Conservation (phyloP, 2,888 invertebrate species). For the Ecliptopera silaceata region DNA sequence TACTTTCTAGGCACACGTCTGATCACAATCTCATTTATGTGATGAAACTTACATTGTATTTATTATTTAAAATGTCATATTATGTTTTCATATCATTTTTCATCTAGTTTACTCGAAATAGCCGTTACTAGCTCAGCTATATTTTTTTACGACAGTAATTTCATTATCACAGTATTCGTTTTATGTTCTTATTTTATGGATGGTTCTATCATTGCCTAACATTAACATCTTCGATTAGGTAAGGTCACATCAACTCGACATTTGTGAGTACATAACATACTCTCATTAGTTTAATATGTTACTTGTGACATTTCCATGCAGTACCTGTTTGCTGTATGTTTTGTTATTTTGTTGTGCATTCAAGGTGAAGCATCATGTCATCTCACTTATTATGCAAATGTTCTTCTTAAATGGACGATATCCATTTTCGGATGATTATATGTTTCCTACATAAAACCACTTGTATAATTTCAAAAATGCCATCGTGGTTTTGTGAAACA, state of each 20-base stretch:
- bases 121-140: no score
- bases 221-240: not conserved
- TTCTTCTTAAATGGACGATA: conserved; percentile 40
- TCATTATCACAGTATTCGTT: no score
- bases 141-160: no score
- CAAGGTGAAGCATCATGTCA: conserved; percentile 47
- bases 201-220: not conserved
- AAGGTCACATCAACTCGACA: not conserved
- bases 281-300: not conserved
- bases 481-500: not conserved
- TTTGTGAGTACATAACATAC: not conserved
- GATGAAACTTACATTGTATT: no score
- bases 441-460: conserved; percentile 21
- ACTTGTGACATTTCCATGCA: not conserved
- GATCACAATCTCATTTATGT: no score
- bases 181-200: not conserved
- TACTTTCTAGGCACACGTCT: no score
- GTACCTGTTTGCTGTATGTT: conserved; percentile 4
- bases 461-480: conserved; percentile 17
- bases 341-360: conserved; percentile 33
- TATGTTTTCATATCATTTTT: no score
- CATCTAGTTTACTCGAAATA: no score
- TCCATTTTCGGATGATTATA: conserved; percentile 40
- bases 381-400: conserved; percentile 47
- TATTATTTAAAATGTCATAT: no score